Base-by-base conservation (phyloP, 2,888 invertebrate genomes). In the Timandra comae region DNA sequence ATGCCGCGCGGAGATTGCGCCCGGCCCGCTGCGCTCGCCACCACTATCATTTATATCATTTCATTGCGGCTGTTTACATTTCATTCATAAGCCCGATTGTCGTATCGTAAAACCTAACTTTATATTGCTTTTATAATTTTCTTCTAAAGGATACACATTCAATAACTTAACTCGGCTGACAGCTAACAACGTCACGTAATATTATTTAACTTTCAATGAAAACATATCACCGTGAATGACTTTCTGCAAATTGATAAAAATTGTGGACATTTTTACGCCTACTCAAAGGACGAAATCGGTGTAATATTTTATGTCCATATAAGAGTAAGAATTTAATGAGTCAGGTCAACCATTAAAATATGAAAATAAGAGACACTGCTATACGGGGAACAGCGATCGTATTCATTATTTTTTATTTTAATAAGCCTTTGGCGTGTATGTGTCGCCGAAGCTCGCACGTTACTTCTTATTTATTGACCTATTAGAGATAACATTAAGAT, bases 401-500 rank as follows among this genome's bases (percentile, higher is more conserved):
- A 61, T 69, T 73, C 63, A 64, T 79, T 68, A 58, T 67, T 71
- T 69, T 75, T 82, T 78, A 68, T 81, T 80, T 74, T 77, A 79
- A 77, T 79, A 77, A 77, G 71, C 68, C 68, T 65, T 66, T 68
- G 69, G 66, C 71, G 60, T 78, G 76, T 78, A 74, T 70, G 57
- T 77, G 81, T 84, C 79, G 75, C 73, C 76, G 79, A 79, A 77
- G 84, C 81, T 84, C 80, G 79, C 84, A 78, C 84, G 84, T 81
- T 78, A 76, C 67, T 69, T 60, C 63, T 84, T 82, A 85, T 85
- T 85, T 85, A 85, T 85, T 85, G 82, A 76, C 82, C 84, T 85
- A 85, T 85, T 85, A 85, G 82, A 85, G 84, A 85, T 85, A 84
- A 84, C 82, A 84, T 82, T 80, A 76, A 82, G 84, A 84, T 84